Evolutionary conservation across 1,140 invertebrate species (phyloP).

Genomic region (Pogonomyrmex barbatus): DNA sequence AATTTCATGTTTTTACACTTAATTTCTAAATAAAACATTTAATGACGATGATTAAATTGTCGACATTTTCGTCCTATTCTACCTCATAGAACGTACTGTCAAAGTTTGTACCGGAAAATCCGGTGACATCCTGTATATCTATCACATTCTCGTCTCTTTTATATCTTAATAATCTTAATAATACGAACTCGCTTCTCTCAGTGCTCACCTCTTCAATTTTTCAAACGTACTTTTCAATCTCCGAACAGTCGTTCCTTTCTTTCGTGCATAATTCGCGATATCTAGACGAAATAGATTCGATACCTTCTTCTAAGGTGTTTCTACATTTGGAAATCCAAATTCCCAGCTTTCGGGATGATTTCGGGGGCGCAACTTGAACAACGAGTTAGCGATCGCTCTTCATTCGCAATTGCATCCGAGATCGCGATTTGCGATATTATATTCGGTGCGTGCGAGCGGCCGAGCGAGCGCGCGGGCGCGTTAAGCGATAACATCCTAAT

Average conservation of each 20-base stretch:
- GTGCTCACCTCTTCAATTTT: neutral
- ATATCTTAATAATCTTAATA: too few relatives aligned
- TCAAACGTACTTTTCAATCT: neutral
- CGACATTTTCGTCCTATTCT: too few relatives aligned
- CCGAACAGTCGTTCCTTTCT: neutral
- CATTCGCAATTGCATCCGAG: neutral
- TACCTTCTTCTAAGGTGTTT: neutral
- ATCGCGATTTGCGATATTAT: constrained; percentile 25
- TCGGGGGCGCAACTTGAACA: too few relatives aligned
- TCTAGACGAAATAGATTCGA: too few relatives aligned
- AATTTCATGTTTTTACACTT: too few relatives aligned
- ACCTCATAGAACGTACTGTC: too few relatives aligned
- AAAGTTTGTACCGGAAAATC: too few relatives aligned
- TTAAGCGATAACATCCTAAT: constrained; percentile 71
- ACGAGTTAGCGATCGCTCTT: constrained; percentile 1
- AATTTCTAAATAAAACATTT: too few relatives aligned
- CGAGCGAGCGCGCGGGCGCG: constrained; percentile 52
- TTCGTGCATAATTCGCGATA: neutral
- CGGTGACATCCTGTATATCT: too few relatives aligned
- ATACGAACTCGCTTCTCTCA: neutral
- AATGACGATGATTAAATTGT: too few relatives aligned
- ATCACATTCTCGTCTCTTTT: too few relatives aligned
- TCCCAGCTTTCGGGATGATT: neutral
- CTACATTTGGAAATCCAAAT: constrained; percentile 11
- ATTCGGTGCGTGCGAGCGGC: constrained; percentile 33